These are phyloP conservation scores for Diarsia brunnea DNA, from an alignment of 2,888 invertebrate genomes.

Conservation along the genomic window DNA sequence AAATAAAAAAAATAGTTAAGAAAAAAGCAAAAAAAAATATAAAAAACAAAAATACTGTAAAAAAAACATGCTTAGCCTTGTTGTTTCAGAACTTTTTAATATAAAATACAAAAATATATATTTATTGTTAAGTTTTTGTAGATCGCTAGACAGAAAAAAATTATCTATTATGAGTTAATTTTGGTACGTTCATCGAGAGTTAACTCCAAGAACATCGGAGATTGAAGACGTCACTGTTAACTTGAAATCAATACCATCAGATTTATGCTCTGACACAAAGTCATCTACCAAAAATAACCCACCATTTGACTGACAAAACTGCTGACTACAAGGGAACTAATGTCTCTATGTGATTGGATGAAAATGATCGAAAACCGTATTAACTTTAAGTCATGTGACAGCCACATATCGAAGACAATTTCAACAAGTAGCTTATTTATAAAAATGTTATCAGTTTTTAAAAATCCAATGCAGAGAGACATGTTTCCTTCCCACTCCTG, in stretches of 20 bases:
- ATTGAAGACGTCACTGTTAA: constrained; percentile 2
- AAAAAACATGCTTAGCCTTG: neutral
- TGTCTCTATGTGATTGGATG: neutral
- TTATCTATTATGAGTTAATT: constrained; percentile 7
- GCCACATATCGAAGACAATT: neutral
- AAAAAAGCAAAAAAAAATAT: neutral
- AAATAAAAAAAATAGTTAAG: neutral
- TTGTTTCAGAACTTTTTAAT: neutral
- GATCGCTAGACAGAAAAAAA: neutral
- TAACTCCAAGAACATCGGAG: neutral
- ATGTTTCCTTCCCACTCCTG: neutral
- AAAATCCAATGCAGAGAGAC: neutral
- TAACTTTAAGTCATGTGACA: neutral
- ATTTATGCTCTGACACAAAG: neutral
- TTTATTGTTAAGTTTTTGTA: constrained; percentile 16
- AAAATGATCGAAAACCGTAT: neutral
- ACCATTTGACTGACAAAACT: constrained; percentile 16
- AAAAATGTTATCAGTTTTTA: neutral
- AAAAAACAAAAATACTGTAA: neutral
- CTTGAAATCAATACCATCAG: neutral
- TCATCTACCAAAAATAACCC: constrained; percentile 7
- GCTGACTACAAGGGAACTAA: neutral
- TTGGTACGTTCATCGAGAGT: neutral
- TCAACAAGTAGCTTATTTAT: neutral
- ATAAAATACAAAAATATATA: neutral